Evolutionary conservation across 2,888 invertebrate species (phyloP), one percentile per base, ranked within the genome.

Genomic region (Drosophila lacicola): DNA sequence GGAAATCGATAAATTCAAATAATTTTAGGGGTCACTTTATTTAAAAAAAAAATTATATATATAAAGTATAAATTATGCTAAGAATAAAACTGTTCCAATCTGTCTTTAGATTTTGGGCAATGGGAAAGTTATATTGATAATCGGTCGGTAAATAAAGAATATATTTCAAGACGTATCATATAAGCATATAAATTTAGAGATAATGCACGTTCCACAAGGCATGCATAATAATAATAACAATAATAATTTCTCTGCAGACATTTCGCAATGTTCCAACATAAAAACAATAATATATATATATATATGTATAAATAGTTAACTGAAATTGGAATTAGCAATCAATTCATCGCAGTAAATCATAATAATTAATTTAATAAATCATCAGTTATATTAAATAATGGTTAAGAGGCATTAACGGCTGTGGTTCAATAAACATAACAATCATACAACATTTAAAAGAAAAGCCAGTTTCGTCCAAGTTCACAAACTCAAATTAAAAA

Each of bases 401-500:
- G 13, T 19, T 21, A 19, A 33, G 14, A n/a, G n/a, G 10, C 10
- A 41, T 33, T 14, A 11, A 37, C n/a, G 13, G 29, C 17, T 37
- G 56, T 17, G 25, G 17, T 17, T 10, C 17, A 49, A 49, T 39
- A 39, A 21, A 33, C n/a, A 14, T 49, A 29, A 29, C 14, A n/a
- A 29, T 8, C 17, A 39, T 3, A 13, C 17, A 25, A 13, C 29
- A 29, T 29, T 29, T 29, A 29, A 29, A 29, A 29, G 29, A 29
- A 29, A 29, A 29, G 29, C 8, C 29, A 29, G 29, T 29, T 6
- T 47, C 13, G 6, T 25, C 1, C 14, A 34, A 37, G 10, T 6
- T 46, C 6, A 36, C 36, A 37, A 11, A 58, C 14, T n/a, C 34
- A 62, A 44, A 45, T 9, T 1, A 50, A 44, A 37, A 50, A 44